phyloP scores from a whole-genome alignment of 2,888 invertebrate genomes.

The Plebejus anna region DNA sequence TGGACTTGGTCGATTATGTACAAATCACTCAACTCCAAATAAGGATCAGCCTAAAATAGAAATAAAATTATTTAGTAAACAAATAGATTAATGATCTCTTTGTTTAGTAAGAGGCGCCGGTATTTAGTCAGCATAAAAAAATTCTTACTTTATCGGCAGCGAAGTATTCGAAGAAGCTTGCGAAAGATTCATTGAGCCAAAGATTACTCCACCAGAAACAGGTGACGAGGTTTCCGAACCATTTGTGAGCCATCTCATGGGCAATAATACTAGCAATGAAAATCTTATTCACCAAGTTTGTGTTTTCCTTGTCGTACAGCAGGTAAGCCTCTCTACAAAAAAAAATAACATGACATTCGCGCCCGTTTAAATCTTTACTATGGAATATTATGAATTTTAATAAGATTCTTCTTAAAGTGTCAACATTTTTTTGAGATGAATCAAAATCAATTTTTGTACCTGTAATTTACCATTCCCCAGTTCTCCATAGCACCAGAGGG shows the following conservation, averaged over 20 bases:
- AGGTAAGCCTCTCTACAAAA: slow-evolving; percentile 69
- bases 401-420: not conserved
- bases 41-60: slow-evolving; percentile 54
- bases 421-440: not conserved
- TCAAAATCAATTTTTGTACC: slow-evolving; percentile 53
- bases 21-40: slow-evolving; percentile 72
- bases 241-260: slow-evolving; percentile 91
- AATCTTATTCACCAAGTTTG: slow-evolving; percentile 68
- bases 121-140: not conserved
- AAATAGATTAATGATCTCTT: not conserved
- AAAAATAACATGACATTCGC: not conserved
- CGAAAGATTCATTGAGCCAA: slow-evolving; percentile 87
- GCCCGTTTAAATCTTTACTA: not conserved
- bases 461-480: slow-evolving; percentile 91
- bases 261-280: slow-evolving; percentile 81
- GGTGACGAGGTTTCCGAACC: slow-evolving; percentile 91
- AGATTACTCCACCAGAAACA: slow-evolving; percentile 88
- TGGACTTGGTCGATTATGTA: slow-evolving; percentile 86
- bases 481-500: slow-evolving; percentile 91
- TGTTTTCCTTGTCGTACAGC: slow-evolving; percentile 65
- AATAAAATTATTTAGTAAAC: not conserved
- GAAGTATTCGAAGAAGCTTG: slow-evolving; percentile 86
- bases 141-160: slow-evolving; percentile 74
- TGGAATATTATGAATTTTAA: not conserved
- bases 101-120: not conserved